Conservation (phyloP, 1,140 invertebrate species). For the Heliconius eleuchia region DNA sequence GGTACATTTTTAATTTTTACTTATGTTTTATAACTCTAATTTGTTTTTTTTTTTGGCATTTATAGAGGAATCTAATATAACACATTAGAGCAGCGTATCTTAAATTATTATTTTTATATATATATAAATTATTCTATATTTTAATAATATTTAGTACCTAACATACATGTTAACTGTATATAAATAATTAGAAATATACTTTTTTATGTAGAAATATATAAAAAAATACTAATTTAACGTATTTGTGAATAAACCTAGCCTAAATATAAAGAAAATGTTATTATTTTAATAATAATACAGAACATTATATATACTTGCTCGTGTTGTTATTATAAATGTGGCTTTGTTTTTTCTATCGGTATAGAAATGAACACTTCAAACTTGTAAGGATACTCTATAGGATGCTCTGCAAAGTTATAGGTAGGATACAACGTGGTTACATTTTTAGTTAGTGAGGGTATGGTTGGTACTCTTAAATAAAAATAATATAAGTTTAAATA, state of each 20-base stretch:
- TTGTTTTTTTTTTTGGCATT: constrained; percentile 36
- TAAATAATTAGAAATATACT: too few species aligned
- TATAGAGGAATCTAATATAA: constrained; percentile 7
- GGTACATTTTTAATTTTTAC: constrained; percentile 47
- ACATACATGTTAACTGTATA: too few species aligned
- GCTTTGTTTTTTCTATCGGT: background rate
- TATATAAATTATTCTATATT: background rate
- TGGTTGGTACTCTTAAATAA: background rate
- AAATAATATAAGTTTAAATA: constrained; percentile 16
- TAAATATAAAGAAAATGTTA: too few species aligned
- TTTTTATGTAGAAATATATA: too few species aligned
- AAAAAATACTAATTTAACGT: too few species aligned
- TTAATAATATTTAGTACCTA: background rate
- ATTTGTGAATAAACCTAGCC: too few species aligned
- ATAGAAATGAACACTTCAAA: too few species aligned
- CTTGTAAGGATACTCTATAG: too few species aligned
- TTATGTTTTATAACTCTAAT: constrained; percentile 39
- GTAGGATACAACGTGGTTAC: too few species aligned
- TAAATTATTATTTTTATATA: background rate
- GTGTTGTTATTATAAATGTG: background rate
- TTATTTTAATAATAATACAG: too few species aligned
- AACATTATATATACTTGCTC: too few species aligned
- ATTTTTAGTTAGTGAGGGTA: too few species aligned
- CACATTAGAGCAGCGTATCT: background rate
- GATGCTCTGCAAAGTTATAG: background rate